Base-by-base conservation (phyloP, 2,888 invertebrate species). In the Aphidius colemani region DNA sequence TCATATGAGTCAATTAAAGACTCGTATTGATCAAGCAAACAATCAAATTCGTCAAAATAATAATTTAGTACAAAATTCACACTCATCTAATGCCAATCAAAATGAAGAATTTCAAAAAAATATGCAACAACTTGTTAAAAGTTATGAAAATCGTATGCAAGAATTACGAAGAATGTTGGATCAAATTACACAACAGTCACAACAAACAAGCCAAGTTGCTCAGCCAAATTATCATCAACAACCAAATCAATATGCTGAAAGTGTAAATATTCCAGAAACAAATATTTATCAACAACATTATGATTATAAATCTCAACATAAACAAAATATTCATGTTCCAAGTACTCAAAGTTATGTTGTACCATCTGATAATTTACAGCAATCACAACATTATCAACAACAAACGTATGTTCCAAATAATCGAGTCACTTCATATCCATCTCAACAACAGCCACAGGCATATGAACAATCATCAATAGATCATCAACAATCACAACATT, bases 321-420 rank as follows among this genome's bases (percentile, higher is more conserved):
- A 11, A 6, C 48, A 9, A 53, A 59, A 46, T 9, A 30, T 7
- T 56, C 58, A n/a, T 51, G 60, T 40, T 9, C 53, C 18, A 65
- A 65, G 41, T 67, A 66, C 10, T 9, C 66, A 68, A 10, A 66
- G 61, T 57, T 53, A 53, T 41, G n/a, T 40, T 30, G 18, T 10
- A 50, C 50, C 50, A 30, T 30, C 39, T 8, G 39, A 18, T 39
- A 39, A 53, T 41, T 11, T 39, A 6, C 53, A 53, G n/a, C 11
- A 39, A 9, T 9, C 53, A 10, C 53, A 53, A 13, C 43, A 7
- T 53, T 43, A 53, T 43, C 39, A 43, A 53, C 39, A 53, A n/a
- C 43, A 41, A 13, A 13, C 11, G 6, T 53, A 53, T 53, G 53
- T 43, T 7, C 53, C 53, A 66, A 40, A 30, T 64, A 11, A n/a